Evolutionary conservation across 2,888 invertebrate species (phyloP).

Genomic region (Hedya salicella): DNA sequence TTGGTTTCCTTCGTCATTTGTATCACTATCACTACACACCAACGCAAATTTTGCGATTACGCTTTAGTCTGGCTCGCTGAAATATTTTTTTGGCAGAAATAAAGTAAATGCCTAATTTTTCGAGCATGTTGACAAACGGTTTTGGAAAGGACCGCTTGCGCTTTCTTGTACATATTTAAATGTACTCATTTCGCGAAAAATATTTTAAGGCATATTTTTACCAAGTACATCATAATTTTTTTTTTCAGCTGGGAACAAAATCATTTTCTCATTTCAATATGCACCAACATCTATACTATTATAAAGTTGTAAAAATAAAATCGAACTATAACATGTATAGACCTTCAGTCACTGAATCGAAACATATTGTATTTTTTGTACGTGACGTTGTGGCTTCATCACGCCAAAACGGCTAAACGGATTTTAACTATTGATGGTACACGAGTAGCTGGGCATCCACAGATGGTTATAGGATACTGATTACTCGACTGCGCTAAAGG

Average conservation of each 20-base stretch:
- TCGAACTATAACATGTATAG: too few relatives aligned
- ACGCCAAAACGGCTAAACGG: too few relatives aligned
- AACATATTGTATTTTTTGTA: too few relatives aligned
- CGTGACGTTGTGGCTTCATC: too few relatives aligned
- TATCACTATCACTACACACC: conserved; percentile 1
- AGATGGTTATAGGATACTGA: too few relatives aligned
- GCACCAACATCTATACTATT: too few relatives aligned
- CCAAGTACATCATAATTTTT: neutral
- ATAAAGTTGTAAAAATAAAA: too few relatives aligned
- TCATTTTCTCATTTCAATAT: neutral
- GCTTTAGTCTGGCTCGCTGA: neutral
- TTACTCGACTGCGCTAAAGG: too few relatives aligned
- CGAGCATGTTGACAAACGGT: neutral
- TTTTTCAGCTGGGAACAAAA: neutral
- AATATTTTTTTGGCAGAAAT: conserved; percentile 6
- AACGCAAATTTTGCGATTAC: neutral
- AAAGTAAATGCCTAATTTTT: neutral
- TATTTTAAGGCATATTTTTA: neutral
- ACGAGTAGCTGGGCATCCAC: too few relatives aligned
- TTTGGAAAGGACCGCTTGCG: neutral
- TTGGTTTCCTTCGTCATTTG: conserved; percentile 1
- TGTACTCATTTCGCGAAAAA: neutral
- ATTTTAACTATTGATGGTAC: too few relatives aligned
- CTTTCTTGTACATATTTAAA: conserved; percentile 10
- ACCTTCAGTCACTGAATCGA: too few relatives aligned